Conservation (phyloP, 1,140 invertebrate species). For the Euwallacea similis region DNA sequence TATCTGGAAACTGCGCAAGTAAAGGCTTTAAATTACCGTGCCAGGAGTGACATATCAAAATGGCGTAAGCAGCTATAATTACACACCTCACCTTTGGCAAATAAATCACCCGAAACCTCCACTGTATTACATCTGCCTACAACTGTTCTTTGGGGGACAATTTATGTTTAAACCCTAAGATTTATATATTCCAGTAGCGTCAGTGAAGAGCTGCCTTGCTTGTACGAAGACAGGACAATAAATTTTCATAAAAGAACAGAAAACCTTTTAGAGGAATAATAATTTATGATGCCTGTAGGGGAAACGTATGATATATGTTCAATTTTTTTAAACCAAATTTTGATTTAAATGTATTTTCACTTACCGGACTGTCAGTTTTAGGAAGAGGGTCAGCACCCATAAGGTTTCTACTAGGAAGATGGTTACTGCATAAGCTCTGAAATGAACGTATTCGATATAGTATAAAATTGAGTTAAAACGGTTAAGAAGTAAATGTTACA, state of each 20-base stretch:
- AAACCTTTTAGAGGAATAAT: slow-evolving; percentile 14
- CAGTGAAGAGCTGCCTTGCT: slow-evolving; percentile 7
- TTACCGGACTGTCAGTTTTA: slow-evolving; percentile 33
- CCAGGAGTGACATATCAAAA: too few species aligned
- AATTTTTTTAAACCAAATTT: neutral
- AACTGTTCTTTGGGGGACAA: slow-evolving; percentile 30
- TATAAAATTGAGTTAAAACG: too few species aligned
- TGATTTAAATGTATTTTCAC: slow-evolving; percentile 5
- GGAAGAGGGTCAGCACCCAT: slow-evolving; percentile 34
- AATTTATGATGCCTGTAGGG: slow-evolving; percentile 4
- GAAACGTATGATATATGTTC: slow-evolving; percentile 8
- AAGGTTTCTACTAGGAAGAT: slow-evolving; percentile 27
- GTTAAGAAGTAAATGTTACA: too few species aligned
- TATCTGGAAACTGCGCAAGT: too few species aligned
- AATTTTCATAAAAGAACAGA: slow-evolving; percentile 21
- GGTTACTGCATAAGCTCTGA: slow-evolving; percentile 20
- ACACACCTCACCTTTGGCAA: slow-evolving; percentile 1
- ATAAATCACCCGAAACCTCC: slow-evolving; percentile 18
- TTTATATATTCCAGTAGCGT: slow-evolving; percentile 24
- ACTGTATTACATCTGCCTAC: slow-evolving; percentile 31
- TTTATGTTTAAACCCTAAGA: slow-evolving; percentile 26
- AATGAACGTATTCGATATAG: slow-evolving; percentile 15
- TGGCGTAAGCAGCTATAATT: slow-evolving; percentile 11
- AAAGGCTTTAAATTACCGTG: too few species aligned
- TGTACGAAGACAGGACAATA: slow-evolving; percentile 15